Evolutionary conservation across 2,113 vertebrate genomes (phyloP), one percentile per base, ranked within the genome.

Genomic region (Microtus montanus): DNA sequence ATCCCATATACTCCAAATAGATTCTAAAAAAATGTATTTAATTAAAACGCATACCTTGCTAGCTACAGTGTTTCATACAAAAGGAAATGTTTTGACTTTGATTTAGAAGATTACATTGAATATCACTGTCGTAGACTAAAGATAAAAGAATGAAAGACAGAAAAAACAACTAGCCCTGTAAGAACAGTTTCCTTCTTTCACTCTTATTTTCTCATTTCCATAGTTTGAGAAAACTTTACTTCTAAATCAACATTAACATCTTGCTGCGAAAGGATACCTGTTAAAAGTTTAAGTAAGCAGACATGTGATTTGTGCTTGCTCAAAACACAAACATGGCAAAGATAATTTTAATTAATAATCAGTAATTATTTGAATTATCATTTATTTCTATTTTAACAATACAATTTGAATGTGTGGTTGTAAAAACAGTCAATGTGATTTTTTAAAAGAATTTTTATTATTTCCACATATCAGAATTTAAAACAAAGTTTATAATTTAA

Each of bases 101-200:
- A 97, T 63, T 41, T n/a, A 78, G 91, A 92, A 28, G 68, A 84
- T 89, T 66, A 95, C 68, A 90, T 1, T 85, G n/a, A 92, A 33
- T 73, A 38, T 80, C 47, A 93, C 6, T 82, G 15, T 68, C 83
- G 80, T 12, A 96, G 20, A 91, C 74, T 44, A 93, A 97, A 28
- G 7, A 94, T 22, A 70, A 80, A 96, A 93, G 52, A 94, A 73
- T 75, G 33, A 71, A 91, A 95, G 5, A 30, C 64, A 87, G n/a
- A 94, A 96, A 85, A 70, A 63, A 91, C n/a, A 13, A 89, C 10
- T 63, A 70, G 58, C n/a, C 47, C n/a, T 79, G 66, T 83, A 89
- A 91, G 52, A 84, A 68, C 54, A 15, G 35, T 70, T 47, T n/a
- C 28, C 49, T 58, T 38, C 33, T 49, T 61, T 68, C 12, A 54